phyloP scores from a whole-genome alignment of 1,140 invertebrate species.

The Drosophila neocordata region DNA sequence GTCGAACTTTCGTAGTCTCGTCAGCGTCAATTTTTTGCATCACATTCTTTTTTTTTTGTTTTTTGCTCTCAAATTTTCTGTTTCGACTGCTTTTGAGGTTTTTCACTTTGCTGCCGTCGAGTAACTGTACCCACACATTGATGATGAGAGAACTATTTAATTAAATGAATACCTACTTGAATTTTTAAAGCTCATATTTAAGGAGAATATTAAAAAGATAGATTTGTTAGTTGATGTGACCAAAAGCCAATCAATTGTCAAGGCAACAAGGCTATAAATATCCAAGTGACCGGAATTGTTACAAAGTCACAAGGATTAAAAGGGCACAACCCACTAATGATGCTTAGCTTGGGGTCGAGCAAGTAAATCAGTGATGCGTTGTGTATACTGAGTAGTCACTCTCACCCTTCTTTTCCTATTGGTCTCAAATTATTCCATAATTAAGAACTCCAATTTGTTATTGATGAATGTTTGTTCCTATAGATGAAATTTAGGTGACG shows the following conservation, averaged over 20 bases:
- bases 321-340: no score
- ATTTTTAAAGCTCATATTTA: not conserved
- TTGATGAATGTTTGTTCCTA: no score
- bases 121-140: not conserved
- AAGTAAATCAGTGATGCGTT: no score
- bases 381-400: no score
- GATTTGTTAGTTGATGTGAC: not conserved
- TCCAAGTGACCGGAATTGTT: no score
- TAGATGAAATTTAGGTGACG: no score
- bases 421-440: no score
- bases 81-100: conserved; percentile 42
- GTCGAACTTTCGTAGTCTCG: conserved; percentile 38
- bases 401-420: no score
- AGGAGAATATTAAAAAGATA: no score
- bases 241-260: not conserved
- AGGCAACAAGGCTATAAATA: not conserved
- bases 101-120: conserved; percentile 49
- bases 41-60: not conserved
- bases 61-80: conserved; percentile 44
- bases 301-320: no score
- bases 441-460: no score
- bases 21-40: not conserved
- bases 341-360: no score
- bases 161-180: not conserved
- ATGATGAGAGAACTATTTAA: not conserved